phyloP scores from a whole-genome alignment of 2,797 vertebrate species.

The Lophius americanus region DNA sequence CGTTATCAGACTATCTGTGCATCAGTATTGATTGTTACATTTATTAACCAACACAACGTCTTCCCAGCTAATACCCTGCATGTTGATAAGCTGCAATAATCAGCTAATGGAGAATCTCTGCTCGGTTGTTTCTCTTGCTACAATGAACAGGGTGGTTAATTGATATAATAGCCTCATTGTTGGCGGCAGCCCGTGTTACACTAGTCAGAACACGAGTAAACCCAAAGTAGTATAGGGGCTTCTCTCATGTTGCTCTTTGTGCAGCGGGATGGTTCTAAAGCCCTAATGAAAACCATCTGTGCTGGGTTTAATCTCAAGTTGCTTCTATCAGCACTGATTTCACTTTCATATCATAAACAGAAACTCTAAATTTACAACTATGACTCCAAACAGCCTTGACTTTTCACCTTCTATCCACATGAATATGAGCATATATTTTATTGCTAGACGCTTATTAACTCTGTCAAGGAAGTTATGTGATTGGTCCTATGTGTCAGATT shows the following conservation, averaged over 20 bases:
- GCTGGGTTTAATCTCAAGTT: constrained; percentile 9
- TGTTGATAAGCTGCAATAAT: constrained; percentile 76
- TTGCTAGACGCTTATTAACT: constrained; percentile 6
- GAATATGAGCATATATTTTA: constrained; percentile 12
- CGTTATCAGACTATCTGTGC: constrained; percentile 78
- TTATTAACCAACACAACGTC: constrained; percentile 75
- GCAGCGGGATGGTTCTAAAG: constrained; percentile 23
- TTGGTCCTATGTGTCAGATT: too few relatives aligned
- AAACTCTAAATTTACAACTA: constrained; percentile 12
- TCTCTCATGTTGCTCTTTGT: constrained; percentile 40
- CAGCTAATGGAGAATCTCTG: constrained; percentile 55
- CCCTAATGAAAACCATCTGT: constrained; percentile 10
- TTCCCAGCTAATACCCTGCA: constrained; percentile 68
- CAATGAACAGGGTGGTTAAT: constrained; percentile 66
- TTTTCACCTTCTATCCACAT: not conserved
- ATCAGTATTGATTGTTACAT: constrained; percentile 76
- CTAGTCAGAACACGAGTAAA: constrained; percentile 61
- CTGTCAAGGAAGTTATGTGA: too few relatives aligned
- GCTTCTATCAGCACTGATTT: not conserved
- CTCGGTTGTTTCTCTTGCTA: constrained; percentile 15
- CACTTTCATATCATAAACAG: constrained; percentile 4
- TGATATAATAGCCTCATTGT: constrained; percentile 62
- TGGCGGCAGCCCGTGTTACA: constrained; percentile 23
- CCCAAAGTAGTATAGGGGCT: constrained; percentile 52
- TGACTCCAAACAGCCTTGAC: not conserved